Evolutionary conservation across 2,888 invertebrate genomes (phyloP), one percentile per base, ranked within the genome.

Genomic region (Pilophorus perplexus): DNA sequence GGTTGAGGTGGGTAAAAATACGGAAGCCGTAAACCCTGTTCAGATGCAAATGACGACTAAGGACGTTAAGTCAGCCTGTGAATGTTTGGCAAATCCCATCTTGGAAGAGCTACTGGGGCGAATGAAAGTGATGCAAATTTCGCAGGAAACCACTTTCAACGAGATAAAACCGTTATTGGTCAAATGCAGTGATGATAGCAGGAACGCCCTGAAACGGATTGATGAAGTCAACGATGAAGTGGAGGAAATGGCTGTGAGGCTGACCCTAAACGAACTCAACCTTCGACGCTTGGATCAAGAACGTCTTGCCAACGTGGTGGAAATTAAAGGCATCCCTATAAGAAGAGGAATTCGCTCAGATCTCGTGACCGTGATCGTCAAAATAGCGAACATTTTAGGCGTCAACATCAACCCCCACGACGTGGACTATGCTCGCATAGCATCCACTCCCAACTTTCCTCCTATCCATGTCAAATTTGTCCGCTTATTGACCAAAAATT

Each of bases 261-360:
- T n/a, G n/a, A n/a, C n/a, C n/a, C n/a, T n/a, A n/a, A n/a, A n/a
- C n/a, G n/a, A n/a, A n/a, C n/a, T n/a, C n/a, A n/a, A n/a, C n/a
- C n/a, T n/a, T n/a, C 5, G 48, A 48, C 48, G 48, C 20, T 22
- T 48, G 23, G 48, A 48, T 5, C 48, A 48, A 48, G 23, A 22
- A 3, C 6, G n/a, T 48, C 48, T 48, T 2, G 20, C 20, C 22
- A 48, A 48, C n/a, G 48, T 22, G 8, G 48, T 48, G 5, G 48
- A 20, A 8, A 48, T 48, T 23, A 48, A 48, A 22, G 48, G 48
- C 8, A 48, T 48, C 8, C 48, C 48, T 20, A 2, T 22, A 3
- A 48, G n/a, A n/a, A 48, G 20, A n/a, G 23, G 23, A 8, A 16
- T 20, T 20, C 20, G n/a, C 10, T n/a, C 22, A 6, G 23, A 48